These are phyloP conservation scores for Podarcis cretensis DNA, from an alignment of 2,113 vertebrate genomes.

Conservation along the genomic window DNA sequence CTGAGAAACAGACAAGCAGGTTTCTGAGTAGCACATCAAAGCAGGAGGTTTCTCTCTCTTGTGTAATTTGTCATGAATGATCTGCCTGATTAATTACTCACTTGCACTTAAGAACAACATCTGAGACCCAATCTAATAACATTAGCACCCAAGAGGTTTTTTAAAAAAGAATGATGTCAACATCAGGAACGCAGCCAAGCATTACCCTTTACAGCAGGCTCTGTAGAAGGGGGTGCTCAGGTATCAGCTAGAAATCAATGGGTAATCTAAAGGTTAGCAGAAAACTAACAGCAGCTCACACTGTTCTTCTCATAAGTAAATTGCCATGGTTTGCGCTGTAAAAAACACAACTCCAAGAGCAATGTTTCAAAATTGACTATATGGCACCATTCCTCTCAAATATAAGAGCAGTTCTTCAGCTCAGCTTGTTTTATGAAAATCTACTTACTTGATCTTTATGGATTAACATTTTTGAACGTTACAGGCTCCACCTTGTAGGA, in stretches of 20 bases:
- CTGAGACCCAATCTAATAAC: constrained; percentile 11
- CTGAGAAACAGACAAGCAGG: neutral
- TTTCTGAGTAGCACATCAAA: neutral
- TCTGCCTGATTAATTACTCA: constrained; percentile 43
- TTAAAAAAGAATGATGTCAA: constrained; percentile 12
- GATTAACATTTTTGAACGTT: neutral
- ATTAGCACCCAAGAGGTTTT: neutral
- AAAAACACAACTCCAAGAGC: neutral
- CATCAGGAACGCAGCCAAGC: neutral
- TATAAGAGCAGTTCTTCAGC: too few species aligned
- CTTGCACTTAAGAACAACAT: constrained; percentile 48
- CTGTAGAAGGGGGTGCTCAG: neutral
- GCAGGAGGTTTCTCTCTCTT: constrained; percentile 14
- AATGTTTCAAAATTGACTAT: too few species aligned
- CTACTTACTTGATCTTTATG: too few species aligned
- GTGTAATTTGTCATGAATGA: constrained; percentile 38
- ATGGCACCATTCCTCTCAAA: neutral
- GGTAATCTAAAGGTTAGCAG: neutral
- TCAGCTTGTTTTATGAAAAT: too few species aligned
- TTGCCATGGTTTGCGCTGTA: neutral
- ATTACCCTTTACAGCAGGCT: neutral
- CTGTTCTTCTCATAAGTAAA: neutral
- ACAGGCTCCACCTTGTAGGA: neutral
- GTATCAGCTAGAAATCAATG: neutral
- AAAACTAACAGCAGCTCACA: neutral